These are phyloP conservation scores for Micronisus gabar DNA, from an alignment of 2,113 vertebrate species.

Conservation along the genomic window DNA sequence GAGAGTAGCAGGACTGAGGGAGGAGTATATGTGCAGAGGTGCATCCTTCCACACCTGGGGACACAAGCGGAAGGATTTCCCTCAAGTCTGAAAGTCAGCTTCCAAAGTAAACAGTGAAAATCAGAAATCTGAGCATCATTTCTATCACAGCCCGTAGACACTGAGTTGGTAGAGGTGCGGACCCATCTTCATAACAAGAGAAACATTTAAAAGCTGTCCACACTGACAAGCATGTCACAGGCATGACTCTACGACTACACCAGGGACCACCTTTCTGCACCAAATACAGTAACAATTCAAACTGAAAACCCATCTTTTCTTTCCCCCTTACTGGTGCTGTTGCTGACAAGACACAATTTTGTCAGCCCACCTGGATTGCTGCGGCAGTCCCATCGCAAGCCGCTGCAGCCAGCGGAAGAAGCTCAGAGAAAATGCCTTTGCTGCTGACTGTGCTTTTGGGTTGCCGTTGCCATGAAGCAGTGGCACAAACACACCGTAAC, in stretches of 20 bases:
- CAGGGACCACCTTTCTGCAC: neutral
- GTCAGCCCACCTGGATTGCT: neutral
- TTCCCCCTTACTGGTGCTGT: neutral
- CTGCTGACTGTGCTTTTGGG: neutral
- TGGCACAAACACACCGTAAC: constrained; percentile 42
- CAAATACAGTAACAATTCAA: neutral
- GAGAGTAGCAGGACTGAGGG: neutral
- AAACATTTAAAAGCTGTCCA: neutral
- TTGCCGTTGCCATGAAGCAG: constrained; percentile 22
- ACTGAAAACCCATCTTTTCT: neutral
- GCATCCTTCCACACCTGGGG: neutral
- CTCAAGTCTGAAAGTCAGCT: neutral
- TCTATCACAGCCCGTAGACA: neutral
- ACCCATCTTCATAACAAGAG: neutral
- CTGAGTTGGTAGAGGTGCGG: neutral
- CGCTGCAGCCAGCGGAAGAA: neutral
- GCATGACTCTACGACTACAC: accelerated
- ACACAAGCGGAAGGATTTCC: neutral
- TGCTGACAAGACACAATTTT: neutral
- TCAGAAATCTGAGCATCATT: neutral
- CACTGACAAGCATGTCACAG: neutral
- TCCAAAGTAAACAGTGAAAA: neutral
- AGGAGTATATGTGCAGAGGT: neutral
- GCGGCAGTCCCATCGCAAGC: neutral
- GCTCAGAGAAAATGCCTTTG: neutral